Conservation (phyloP, 92 coral and sea anemone species). For the Micromussa lordhowensis region DNA sequence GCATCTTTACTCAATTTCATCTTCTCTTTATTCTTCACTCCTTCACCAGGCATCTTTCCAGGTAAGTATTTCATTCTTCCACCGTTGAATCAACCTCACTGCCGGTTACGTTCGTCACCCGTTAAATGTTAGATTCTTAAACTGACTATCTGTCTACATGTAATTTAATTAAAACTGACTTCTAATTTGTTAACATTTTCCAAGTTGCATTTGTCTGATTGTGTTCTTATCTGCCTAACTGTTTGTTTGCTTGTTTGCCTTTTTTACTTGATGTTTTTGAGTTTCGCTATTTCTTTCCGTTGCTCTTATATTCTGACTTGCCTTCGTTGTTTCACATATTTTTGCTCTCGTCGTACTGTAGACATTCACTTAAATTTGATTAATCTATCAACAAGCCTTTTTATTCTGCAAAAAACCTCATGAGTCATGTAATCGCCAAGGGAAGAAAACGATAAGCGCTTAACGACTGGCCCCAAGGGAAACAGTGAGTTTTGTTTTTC, state of each 20-base stretch:
- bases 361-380: no score
- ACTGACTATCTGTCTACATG: not conserved
- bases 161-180: no score
- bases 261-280: not conserved
- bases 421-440: no score
- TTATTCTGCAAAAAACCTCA: no score
- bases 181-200: no score
- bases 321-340: not conserved
- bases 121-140: not conserved
- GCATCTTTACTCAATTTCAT: not conserved
- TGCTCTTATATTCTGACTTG: not conserved
- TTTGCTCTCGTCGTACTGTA: no score
- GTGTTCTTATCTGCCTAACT: no score
- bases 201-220: no score
- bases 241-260: not conserved
- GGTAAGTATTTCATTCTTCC: constrained; percentile 23
- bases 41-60: constrained; percentile 26
- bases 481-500: no score
- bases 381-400: no score
- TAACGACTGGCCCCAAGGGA: no score
- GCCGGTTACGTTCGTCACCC: not conserved
- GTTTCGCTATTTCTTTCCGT: not conserved
- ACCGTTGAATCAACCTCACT: not conserved
- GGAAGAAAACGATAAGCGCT: no score
- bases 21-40: constrained; percentile 18